Base-by-base conservation (phyloP, 2,888 invertebrate species). In the Escarpia spicata region DNA sequence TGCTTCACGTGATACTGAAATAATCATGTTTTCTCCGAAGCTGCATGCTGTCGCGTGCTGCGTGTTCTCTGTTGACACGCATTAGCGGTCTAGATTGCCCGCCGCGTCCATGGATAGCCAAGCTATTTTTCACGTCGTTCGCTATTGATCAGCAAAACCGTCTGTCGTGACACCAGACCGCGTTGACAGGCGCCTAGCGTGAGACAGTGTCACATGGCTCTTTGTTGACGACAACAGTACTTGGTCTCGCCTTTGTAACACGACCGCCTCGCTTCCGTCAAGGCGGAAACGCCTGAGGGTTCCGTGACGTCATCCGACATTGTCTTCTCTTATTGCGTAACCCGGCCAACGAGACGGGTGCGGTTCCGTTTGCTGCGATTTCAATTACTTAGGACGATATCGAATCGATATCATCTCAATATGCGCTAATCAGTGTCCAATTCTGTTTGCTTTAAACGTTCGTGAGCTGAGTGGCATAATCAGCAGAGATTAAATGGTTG, bases 311-410 rank as follows among this genome's bases (percentile, higher is more conserved):
- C 75, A 19, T 75, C 75, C 75, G 75, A 26, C 75, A 75, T 75
- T 75, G 75, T 75, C 75, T 15, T 75, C 75, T 52, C 52, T 52
- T 15, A 2, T 2, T 52, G 52, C 75, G 75, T 75, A 75, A 6
- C 75, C 75, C 75, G 75, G 75, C 75, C 75, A 75, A 75, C 75
- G 4, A 75, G 75, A 75, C 75, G 75, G 75, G 75, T n/a, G 75
- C 75, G 75, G 26, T 75, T 75, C 19, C 19, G 26, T n/a, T n/a
- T 75, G 26, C 1, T 26, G 75, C n/a, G 75, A 75, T 75, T 75
- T 75, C 75, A 26, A 75, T 75, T 75, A 75, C 75, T n/a, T 75
- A 75, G 75, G 19, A 15, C n/a, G 75, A 75, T n/a, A 75, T 75
- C n/a, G 19, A 0, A 26, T 75, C 75, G 75, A 26, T 60, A 26